These are phyloP conservation scores for Enteromius viviparus DNA, from an alignment of 2,797 vertebrate genomes.

Conservation along the genomic window DNA sequence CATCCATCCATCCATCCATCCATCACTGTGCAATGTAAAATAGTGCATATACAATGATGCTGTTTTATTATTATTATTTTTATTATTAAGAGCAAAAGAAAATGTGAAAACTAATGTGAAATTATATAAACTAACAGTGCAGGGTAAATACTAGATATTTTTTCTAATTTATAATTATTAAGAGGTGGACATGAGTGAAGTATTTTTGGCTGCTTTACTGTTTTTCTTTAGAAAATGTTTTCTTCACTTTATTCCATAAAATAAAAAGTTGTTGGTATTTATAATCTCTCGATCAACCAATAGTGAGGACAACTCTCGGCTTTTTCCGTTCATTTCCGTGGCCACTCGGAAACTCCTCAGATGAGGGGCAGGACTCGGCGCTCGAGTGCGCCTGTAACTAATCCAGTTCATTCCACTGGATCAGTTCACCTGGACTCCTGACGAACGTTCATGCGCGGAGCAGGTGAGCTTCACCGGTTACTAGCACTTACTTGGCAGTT, in stretches of 20 bases:
- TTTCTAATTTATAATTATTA: neutral
- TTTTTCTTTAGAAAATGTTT: neutral
- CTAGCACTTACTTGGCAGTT: neutral
- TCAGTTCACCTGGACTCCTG: conserved; percentile 47
- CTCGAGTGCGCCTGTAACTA: conserved; percentile 43
- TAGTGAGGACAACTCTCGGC: conserved; percentile 53
- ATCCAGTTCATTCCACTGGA: conserved; percentile 37
- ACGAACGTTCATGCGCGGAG: conserved; percentile 41
- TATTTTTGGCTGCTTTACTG: neutral
- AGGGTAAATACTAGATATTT: neutral
- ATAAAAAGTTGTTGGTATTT: too few relatives aligned
- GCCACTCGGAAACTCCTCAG: conserved; percentile 56
- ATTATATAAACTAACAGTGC: neutral
- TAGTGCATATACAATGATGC: neutral
- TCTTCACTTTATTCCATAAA: neutral
- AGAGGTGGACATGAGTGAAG: neutral
- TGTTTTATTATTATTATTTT: neutral
- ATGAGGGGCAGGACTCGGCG: conserved; percentile 62
- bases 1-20: neutral
- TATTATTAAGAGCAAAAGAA: neutral
- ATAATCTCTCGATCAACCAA: too few relatives aligned
- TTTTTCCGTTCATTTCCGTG: conserved; percentile 65
- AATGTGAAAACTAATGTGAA: neutral
- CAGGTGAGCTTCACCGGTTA: conserved; percentile 20
- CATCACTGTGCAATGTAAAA: neutral